A percentile compares a stretch with the other conserved stretches of the same genome.
Conservation (phyloP, 64 coral and sea anemone species). For the Dendronephthya gigantea region DNA sequence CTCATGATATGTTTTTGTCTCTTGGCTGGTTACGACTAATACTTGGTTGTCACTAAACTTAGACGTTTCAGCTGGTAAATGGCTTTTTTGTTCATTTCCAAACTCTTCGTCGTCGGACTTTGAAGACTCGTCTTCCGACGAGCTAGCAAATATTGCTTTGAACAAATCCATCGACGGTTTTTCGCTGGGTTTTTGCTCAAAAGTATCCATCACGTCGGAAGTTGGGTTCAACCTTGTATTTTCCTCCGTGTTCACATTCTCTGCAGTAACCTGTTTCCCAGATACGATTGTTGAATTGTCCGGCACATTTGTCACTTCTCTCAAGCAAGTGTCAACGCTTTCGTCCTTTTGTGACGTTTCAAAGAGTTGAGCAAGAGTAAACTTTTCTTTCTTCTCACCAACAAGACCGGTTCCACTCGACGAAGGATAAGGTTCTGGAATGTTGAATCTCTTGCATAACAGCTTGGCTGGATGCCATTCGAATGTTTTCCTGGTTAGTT, state of each 20-base stretch:
- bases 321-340: background rate
- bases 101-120: conserved; percentile 47
- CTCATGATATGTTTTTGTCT: conserved; percentile 20
- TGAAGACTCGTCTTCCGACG: conserved; percentile 57
- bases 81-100: background rate
- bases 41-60: background rate
- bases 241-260: background rate
- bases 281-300: background rate
- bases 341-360: background rate
- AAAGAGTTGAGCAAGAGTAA: conserved; percentile 51
- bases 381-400: conserved; percentile 47
- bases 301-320: background rate
- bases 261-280: background rate
- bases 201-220: background rate
- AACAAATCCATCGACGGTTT: conserved; percentile 87
- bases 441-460: conserved; percentile 90
- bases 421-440: conserved; percentile 77
- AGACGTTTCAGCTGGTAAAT: background rate
- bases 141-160: conserved; percentile 89
- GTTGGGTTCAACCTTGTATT: background rate
- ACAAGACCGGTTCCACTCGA: conserved; percentile 50
- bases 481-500: conserved; percentile 71
- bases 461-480: conserved; percentile 87
- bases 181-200: conserved; percentile 25
- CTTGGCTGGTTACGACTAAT: background rate